These are phyloP conservation scores for Tachina lurida DNA, from an alignment of 2,888 invertebrate genomes.

Conservation along the genomic window DNA sequence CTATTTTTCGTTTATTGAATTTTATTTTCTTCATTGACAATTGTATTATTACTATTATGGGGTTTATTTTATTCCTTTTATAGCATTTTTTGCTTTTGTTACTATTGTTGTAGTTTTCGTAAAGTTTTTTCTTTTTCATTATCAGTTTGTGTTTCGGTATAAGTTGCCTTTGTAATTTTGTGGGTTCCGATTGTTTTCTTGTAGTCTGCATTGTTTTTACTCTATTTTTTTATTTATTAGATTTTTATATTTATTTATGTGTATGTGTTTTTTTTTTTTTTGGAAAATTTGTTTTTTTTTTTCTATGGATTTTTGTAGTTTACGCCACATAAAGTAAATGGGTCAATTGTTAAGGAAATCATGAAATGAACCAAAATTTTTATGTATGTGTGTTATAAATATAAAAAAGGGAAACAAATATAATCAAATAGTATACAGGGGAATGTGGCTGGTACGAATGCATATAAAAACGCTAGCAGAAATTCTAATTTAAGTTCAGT, in stretches of 20 bases:
- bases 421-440: neutral
- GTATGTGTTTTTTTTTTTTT: no score
- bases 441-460: neutral
- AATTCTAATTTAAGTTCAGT: neutral
- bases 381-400: neutral
- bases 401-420: slow-evolving; percentile 1
- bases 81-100: slow-evolving; percentile 29
- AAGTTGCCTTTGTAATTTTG: slow-evolving; percentile 53
- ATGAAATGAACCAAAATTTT: slow-evolving; percentile 45
- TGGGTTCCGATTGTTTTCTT: slow-evolving; percentile 42
- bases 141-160: slow-evolving; percentile 39
- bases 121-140: slow-evolving; percentile 27
- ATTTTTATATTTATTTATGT: neutral
- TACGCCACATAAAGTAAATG: slow-evolving; percentile 79
- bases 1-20: slow-evolving; percentile 64
- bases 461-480: neutral
- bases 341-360: slow-evolving; percentile 77
- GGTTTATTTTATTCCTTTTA: slow-evolving; percentile 56
- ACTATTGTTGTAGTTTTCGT: slow-evolving; percentile 35
- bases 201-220: slow-evolving; percentile 75
- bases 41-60: slow-evolving; percentile 68
- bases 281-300: neutral
- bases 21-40: slow-evolving; percentile 68
- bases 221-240: neutral
- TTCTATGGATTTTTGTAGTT: slow-evolving; percentile 69